These are phyloP conservation scores for Sorex fumeus DNA, from an alignment of 2,113 vertebrate species.

Conservation along the genomic window DNA sequence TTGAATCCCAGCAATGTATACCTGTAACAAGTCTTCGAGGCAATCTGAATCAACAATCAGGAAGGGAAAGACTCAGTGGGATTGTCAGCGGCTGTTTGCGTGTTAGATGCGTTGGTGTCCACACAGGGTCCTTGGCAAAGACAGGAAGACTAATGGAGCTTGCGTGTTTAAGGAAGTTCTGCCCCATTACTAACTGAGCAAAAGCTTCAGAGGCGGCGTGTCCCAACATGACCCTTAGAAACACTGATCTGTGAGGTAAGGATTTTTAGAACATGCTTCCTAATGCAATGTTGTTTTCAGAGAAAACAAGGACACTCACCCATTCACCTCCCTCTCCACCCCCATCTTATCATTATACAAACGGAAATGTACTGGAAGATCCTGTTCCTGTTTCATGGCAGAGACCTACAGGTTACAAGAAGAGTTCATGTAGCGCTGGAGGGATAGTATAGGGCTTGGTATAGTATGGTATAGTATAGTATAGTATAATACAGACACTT, in stretches of 20 bases:
- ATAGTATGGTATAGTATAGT: no score
- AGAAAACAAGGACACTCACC: background rate
- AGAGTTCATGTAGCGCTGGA: background rate
- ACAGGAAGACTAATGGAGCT: background rate
- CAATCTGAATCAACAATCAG: background rate
- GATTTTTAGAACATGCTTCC: constrained; percentile 24
- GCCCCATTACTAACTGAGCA: background rate
- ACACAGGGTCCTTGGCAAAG: background rate
- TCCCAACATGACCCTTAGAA: background rate
- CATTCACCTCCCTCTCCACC: background rate
- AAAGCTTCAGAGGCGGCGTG: background rate
- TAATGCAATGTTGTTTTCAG: constrained; percentile 31
- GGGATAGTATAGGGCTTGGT: no score
- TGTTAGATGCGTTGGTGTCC: background rate
- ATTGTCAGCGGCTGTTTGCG: background rate
- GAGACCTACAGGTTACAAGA: background rate
- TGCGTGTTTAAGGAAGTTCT: background rate
- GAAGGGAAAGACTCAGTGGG: background rate
- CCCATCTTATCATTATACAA: background rate
- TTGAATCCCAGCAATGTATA: background rate
- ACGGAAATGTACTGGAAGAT: constrained; percentile 24
- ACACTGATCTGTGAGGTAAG: background rate
- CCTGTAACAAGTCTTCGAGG: constrained; percentile 8
- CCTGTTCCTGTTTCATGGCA: constrained; percentile 28
- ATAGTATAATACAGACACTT: no score